Conservation (phyloP, 2,888 invertebrate species). For the Drosophila merina region DNA sequence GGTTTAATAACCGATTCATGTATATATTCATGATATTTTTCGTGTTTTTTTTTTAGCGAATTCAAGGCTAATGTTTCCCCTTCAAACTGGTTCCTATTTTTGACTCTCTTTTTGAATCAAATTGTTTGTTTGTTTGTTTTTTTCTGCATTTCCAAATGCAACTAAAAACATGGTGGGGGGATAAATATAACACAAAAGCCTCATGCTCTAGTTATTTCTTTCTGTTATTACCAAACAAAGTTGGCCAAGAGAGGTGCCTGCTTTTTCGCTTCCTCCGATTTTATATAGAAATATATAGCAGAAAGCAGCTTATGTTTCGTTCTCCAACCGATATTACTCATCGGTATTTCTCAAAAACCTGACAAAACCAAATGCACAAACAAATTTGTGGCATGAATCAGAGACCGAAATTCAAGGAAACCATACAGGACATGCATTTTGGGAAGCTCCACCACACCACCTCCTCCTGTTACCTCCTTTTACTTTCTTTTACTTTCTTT, state of each 20-base stretch:
- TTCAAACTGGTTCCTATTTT: slow-evolving; percentile 31
- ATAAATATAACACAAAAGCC: slow-evolving; percentile 6
- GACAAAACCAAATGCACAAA: too few species aligned
- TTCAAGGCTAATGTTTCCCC: slow-evolving; percentile 35
- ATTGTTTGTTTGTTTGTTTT: slow-evolving; percentile 17
- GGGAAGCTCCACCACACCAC: too few species aligned
- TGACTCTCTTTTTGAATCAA: not conserved
- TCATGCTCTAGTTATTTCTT: slow-evolving; percentile 34
- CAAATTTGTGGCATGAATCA: too few species aligned
- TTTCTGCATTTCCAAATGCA: slow-evolving; percentile 19
- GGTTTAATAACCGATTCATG: slow-evolving; percentile 30
- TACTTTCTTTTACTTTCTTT: too few species aligned
- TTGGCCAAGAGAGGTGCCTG: slow-evolving; percentile 1
- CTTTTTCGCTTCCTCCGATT: too few species aligned
- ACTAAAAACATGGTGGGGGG: not conserved
- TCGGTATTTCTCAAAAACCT: too few species aligned
- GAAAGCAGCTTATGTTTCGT: not conserved
- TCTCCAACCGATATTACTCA: slow-evolving; percentile 13
- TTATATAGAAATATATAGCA: too few species aligned
- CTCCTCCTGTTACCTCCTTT: too few species aligned
- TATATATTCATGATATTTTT: not conserved
- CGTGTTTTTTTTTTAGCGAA: not conserved
- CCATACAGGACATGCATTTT: too few species aligned
- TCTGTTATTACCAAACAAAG: slow-evolving; percentile 22
- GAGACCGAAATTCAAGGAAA: too few species aligned